Conservation (phyloP, 2,797 vertebrate species). For the Sylvilagus floridanus region DNA sequence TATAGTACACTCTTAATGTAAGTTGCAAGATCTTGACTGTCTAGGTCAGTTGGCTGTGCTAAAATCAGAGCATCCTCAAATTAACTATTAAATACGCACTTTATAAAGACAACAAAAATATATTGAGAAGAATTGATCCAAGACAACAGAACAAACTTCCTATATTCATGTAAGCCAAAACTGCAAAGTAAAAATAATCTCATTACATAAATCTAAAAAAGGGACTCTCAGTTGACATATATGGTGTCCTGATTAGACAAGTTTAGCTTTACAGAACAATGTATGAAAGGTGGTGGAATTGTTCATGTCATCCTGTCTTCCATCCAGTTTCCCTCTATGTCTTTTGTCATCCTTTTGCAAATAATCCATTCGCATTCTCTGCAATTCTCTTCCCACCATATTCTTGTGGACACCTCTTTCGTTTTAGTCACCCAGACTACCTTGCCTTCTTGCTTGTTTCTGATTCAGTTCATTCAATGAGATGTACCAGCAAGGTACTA, state of each 20-base stretch:
- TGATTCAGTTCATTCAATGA: background rate
- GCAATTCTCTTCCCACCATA: background rate
- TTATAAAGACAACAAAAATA: no score
- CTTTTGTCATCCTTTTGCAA: background rate
- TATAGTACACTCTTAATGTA: no score
- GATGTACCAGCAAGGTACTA: background rate
- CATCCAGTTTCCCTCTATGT: background rate
- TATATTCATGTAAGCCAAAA: background rate
- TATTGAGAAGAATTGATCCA: no score
- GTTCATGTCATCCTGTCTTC: fast-evolving
- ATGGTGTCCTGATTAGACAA: background rate
- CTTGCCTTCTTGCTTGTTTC: background rate
- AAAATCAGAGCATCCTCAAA: no score
- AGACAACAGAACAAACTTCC: no score
- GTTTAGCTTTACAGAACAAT: background rate
- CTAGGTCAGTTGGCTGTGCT: no score
- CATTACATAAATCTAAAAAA: background rate
- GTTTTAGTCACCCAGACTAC: background rate
- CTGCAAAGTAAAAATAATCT: slow-evolving; percentile 24
- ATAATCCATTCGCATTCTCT: background rate
- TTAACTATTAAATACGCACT: no score
- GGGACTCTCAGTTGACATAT: background rate
- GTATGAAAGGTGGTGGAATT: background rate
- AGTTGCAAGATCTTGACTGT: no score
- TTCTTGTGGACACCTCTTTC: background rate